These are phyloP conservation scores for Brachionus calyciflorus DNA, from an alignment of 1,140 invertebrate species.

Conservation along the genomic window DNA sequence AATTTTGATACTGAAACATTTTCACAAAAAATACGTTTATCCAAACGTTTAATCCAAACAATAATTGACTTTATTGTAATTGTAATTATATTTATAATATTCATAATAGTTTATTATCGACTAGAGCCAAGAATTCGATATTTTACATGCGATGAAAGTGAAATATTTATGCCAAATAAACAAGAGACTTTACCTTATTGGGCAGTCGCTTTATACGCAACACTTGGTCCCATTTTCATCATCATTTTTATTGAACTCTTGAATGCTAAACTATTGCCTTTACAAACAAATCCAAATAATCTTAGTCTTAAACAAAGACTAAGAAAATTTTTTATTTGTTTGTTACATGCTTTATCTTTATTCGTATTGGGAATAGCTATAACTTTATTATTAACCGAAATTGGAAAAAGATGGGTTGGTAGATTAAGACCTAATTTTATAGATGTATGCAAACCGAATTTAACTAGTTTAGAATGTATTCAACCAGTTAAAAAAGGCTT, in stretches of 20 bases:
- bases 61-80: conserved; percentile 34
- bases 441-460: conserved; percentile 63
- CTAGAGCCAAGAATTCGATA: conserved; percentile 35
- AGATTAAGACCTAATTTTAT: conserved; percentile 87
- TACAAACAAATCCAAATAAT: not conserved
- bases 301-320: not conserved
- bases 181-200: conserved; percentile 36
- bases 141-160: conserved; percentile 33
- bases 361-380: conserved; percentile 34
- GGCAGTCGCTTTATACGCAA: conserved; percentile 13
- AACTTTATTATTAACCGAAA: conserved; percentile 69
- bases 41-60: conserved; percentile 18
- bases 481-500: not conserved
- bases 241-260: conserved; percentile 18
- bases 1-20: too few species aligned
- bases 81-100: conserved; percentile 4
- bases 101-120: not conserved
- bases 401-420: conserved; percentile 78
- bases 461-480: not conserved
- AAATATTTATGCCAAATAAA: conserved; percentile 21
- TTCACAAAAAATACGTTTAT: not conserved
- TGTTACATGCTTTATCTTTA: conserved; percentile 8
- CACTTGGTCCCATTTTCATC: not conserved
- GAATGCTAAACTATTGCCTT: conserved; percentile 15
- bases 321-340: conserved; percentile 16